These are phyloP conservation scores for Callimorpha dominula DNA, from an alignment of 2,888 invertebrate genomes.

Conservation along the genomic window DNA sequence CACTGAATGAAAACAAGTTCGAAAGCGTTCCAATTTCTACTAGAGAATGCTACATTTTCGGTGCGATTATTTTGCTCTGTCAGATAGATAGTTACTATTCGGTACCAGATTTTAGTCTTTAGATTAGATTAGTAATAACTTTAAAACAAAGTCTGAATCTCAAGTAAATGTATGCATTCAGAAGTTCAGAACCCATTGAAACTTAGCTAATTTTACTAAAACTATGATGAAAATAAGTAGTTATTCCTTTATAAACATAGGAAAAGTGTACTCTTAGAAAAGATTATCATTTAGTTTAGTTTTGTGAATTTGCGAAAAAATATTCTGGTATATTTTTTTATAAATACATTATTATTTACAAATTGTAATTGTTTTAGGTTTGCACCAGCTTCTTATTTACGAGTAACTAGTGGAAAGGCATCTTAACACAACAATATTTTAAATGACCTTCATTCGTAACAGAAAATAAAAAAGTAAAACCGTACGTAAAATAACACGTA, in stretches of 20 bases:
- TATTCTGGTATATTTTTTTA: no score
- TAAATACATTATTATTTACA: no score
- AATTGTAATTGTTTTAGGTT: background rate
- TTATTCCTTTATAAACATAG: no score
- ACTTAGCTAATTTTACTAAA: no score
- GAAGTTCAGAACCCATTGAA: no score
- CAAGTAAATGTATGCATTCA: no score
- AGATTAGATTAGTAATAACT: background rate
- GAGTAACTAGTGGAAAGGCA: background rate
- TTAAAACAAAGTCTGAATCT: background rate
- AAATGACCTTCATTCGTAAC: background rate
- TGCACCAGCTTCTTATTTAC: background rate
- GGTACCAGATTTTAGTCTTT: background rate
- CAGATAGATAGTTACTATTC: background rate
- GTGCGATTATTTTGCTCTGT: background rate
- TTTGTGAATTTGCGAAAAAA: no score
- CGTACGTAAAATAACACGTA: background rate
- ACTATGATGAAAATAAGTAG: no score
- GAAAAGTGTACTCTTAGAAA: no score
- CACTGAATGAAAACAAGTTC: slow-evolving; percentile 13
- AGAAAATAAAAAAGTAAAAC: background rate
- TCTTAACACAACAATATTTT: background rate
- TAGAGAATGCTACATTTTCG: slow-evolving; percentile 2
- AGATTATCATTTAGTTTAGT: no score
- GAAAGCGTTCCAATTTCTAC: slow-evolving; percentile 26